Evolutionary conservation across 2,113 vertebrate species (phyloP).

Genomic region (Psettodes erumei): DNA sequence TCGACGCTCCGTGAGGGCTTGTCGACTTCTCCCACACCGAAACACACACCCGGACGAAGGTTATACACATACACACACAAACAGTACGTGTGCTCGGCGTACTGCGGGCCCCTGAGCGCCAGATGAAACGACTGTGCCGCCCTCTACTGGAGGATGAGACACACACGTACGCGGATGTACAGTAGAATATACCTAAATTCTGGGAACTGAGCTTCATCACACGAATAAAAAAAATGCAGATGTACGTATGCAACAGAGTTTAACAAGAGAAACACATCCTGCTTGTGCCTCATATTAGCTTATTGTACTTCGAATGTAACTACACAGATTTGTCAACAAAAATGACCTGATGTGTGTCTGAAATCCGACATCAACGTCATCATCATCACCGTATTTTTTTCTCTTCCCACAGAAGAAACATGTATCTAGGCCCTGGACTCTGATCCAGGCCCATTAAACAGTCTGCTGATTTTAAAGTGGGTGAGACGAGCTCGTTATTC

Average conservation of each 20-base stretch:
- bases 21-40: neutral
- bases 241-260: neutral
- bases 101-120: neutral
- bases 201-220: neutral
- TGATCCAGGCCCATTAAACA: neutral
- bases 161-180: neutral
- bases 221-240: neutral
- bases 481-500: too few relatives aligned
- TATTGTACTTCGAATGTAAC: neutral
- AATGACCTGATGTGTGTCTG: neutral
- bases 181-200: neutral
- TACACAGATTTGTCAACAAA: neutral
- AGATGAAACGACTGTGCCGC: slow-evolving; percentile 1
- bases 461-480: neutral
- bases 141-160: slow-evolving; percentile 44
- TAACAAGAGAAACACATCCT: neutral
- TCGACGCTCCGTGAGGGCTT: neutral
- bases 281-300: neutral
- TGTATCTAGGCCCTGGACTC: neutral
- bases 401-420: neutral
- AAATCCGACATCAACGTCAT: too few relatives aligned
- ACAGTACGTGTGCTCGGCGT: too few relatives aligned
- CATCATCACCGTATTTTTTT: too few relatives aligned
- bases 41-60: too few relatives aligned
- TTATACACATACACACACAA: neutral